Conservation (phyloP, 1,140 invertebrate genomes). For the Drosophila cardini region DNA sequence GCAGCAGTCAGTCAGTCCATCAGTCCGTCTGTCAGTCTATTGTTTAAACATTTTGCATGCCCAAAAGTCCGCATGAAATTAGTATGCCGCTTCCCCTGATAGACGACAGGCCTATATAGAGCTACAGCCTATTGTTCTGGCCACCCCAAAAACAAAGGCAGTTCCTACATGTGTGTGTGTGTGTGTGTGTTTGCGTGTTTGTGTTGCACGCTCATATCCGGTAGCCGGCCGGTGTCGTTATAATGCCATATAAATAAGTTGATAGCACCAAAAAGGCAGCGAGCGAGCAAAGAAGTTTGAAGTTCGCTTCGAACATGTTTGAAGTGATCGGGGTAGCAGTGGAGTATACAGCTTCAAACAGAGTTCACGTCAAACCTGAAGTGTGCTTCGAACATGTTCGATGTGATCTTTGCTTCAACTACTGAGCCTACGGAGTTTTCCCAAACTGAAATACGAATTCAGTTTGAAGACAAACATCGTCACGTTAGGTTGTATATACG, state of each 20-base stretch:
- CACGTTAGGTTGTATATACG: constrained; percentile 70
- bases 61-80: constrained; percentile 63
- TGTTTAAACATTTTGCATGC: constrained; percentile 62
- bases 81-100: constrained; percentile 13
- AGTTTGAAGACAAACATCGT: constrained; percentile 62
- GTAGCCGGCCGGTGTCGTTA: constrained; percentile 54
- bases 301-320: constrained; percentile 34
- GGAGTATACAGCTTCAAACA: too few species aligned
- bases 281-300: background rate
- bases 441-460: constrained; percentile 22
- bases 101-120: constrained; percentile 15
- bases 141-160: constrained; percentile 61
- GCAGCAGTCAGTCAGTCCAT: background rate
- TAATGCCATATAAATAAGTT: constrained; percentile 64
- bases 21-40: constrained; percentile 9
- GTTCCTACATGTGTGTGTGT: background rate
- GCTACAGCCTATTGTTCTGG: constrained; percentile 54
- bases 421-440: constrained; percentile 29
- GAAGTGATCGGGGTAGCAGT: constrained; percentile 23
- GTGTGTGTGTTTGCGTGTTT: constrained; percentile 58
- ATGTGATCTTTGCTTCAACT: background rate
- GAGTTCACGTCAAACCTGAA: too few species aligned
- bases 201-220: constrained; percentile 72
- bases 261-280: constrained; percentile 42
- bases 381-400: constrained; percentile 10